Evolutionary conservation across 1,140 invertebrate genomes (phyloP), one percentile per base, ranked within the genome.

Genomic region (Drosophila ficusphila): DNA sequence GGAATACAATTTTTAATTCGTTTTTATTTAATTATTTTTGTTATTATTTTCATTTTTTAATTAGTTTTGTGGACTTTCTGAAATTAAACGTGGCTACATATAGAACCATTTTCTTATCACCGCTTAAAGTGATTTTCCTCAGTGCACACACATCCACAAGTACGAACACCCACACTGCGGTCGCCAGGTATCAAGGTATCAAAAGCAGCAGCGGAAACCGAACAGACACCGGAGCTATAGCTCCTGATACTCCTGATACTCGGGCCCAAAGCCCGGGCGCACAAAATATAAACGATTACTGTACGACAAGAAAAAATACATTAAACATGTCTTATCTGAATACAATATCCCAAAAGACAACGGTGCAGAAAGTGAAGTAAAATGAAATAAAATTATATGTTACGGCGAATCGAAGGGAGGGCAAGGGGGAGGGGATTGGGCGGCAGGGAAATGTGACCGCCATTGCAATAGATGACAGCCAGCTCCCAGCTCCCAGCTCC

Each of bases 321-420:
- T 88, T 88, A 88, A 88, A 88, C 82, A 88, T 88, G 82, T 88
- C 82, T 88, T 88, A 88, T 88, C 82, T 88, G 82, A 89, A 89
- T 88, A 88, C 85, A 78, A 89, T 88, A 88, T 88, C 82, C 82
- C 82, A 82, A 88, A 88, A 88, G 82, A 88, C 82, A 88, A 89
- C 83, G 83, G 74, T 76, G 83, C 78, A 78, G 82, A 82, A 85
- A 81, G 81, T 81, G 79, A 88, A 86, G 82, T 88, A 77, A 86
- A 86, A 67, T 86, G 70, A 86, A 86, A 86, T 86, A 86, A 88
- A 86, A 86, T 86, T 88, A 88, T 88, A 81, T 86, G 67, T 53
- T 74, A 49, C 60, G 42, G 38, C 72, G 79, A 62, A 86, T 86
- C 81, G 81, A 86, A 73, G 67, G 58, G 68, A 12, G 56, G 61